Base-by-base conservation (phyloP, 2,113 vertebrate species). In the Pteruthius melanotis region DNA sequence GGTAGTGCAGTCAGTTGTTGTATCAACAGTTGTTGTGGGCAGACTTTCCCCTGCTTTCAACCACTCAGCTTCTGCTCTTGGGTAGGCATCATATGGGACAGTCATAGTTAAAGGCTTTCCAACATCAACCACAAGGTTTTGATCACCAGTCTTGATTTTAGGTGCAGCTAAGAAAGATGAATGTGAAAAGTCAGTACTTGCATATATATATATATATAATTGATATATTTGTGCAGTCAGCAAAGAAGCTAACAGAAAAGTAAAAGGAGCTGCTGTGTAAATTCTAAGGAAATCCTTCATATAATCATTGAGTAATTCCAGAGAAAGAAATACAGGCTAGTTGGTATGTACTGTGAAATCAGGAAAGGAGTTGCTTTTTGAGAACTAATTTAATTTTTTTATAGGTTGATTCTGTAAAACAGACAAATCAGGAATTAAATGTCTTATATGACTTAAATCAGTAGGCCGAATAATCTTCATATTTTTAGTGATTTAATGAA, bases 71-170 rank as follows among this genome's bases (percentile, higher is more conserved):
- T 99, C 99, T 65, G 99, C 99, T 72, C 98, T 99, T 92, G 99
- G 99, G 90, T 99, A 99, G 74, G 99, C 99, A 69, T 99, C 98
- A 22, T 99, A 99, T 9, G 99, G 99, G 18, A 99, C 98, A 14
- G 94, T 95, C 98, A 99, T 99, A 37, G 98, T 95, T 83, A 99
- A 99, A 50, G 99, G 98, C 88, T 99, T 99, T 37, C 99, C 99
- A 27, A 98, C 99, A 83, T 99, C 99, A 15, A 99, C 99, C 57
- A 99, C 98, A 89, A 99, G 98, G 69, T 99, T 99, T 96, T 99
- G 99, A 91, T 99, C 99, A 35, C 97, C 99, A 61, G 99, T 99
- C 97, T 99, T 99, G 95, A 99, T 99, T 98, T 98, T 99, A 85
- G 99, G 99, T 92, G 98, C 96, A 95, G 99, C 99, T 99, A 95